These are phyloP conservation scores for Pachyuromys duprasi DNA, from an alignment of 2,797 vertebrate genomes.

Conservation along the genomic window DNA sequence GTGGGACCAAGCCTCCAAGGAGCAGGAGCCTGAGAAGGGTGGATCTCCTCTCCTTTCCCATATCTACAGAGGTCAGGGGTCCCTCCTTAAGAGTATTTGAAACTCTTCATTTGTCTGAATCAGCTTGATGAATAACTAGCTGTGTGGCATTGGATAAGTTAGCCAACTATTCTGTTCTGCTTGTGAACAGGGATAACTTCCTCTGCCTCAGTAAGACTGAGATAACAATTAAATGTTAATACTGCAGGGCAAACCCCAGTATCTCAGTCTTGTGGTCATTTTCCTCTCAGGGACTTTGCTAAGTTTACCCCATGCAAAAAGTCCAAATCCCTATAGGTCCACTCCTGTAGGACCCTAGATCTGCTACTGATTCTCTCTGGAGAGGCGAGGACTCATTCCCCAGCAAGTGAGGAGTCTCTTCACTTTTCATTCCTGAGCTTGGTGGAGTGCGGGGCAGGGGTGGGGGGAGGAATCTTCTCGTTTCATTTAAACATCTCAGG, in stretches of 20 bases:
- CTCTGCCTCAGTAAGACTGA: rapidly evolving
- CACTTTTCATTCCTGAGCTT: too few relatives aligned
- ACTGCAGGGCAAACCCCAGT: neutral
- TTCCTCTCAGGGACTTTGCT: rapidly evolving
- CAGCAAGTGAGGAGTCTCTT: neutral
- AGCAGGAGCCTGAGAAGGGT: neutral
- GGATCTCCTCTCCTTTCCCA: neutral
- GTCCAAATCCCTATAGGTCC: neutral
- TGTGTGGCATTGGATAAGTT: neutral
- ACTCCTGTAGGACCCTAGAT: neutral
- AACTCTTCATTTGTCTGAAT: neutral
- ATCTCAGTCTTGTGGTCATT: rapidly evolving
- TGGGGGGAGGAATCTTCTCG: rapidly evolving
- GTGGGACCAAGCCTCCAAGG: neutral
- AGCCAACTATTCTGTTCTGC: neutral
- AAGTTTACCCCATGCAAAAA: neutral
- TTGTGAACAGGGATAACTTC: neutral
- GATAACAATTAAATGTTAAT: neutral
- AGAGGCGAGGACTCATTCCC: neutral
- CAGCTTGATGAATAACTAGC: neutral
- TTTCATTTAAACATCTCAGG: neutral
- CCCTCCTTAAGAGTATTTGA: neutral
- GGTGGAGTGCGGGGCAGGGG: neutral
- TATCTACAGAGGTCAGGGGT: neutral
- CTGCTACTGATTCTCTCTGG: neutral